Base-by-base conservation (phyloP, 2,888 invertebrate genomes). In the Julus scandinavius region DNA sequence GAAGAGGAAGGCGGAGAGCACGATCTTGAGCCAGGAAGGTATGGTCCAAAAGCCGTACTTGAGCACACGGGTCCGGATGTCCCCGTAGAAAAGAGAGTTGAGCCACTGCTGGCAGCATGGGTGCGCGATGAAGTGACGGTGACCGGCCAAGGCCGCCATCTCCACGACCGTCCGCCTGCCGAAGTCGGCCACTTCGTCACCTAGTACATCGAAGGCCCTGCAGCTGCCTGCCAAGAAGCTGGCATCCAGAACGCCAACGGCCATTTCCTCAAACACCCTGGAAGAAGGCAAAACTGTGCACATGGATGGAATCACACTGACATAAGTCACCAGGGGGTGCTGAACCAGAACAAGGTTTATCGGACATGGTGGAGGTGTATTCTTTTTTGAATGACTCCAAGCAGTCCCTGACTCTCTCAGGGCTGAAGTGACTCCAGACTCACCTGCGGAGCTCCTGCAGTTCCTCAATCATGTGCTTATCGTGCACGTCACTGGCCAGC, bases 91-190 rank as follows among this genome's bases (percentile, higher is more conserved):
- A 54, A 91, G 90, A 85, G 91, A 91, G 0, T 91, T 91, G 20
- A 92, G 90, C 91, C 92, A 92, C 89, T 91, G 91, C 90, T 92
- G 92, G 90, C 92, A 92, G 88, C 91, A 91, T 6, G 91, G 91
- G 89, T 92, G 92, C 20, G 92, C 91, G 63, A 92, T 91, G 90
- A 92, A 92, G 87, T 91, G 91, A 20, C 90, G 89, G 86, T 90
- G 90, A 85, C 89, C 88, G 54, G 90, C 90, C 72, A 87, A 88
- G 72, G 90, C 89, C 17, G 90, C 90, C 85, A 90, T 89, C 45
- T 90, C 90, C 4, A 90, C 90, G 41, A 90, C 90, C 49, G 90
- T 90, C 87, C 89, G 89, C 72, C 90, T 89, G 15, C 90, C 89
- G 89, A 89, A 90, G 40, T 90, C 90, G 7, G 90, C 50, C 84